phyloP scores from a whole-genome alignment of 2,888 invertebrate genomes.

The Apotomis capreana region DNA sequence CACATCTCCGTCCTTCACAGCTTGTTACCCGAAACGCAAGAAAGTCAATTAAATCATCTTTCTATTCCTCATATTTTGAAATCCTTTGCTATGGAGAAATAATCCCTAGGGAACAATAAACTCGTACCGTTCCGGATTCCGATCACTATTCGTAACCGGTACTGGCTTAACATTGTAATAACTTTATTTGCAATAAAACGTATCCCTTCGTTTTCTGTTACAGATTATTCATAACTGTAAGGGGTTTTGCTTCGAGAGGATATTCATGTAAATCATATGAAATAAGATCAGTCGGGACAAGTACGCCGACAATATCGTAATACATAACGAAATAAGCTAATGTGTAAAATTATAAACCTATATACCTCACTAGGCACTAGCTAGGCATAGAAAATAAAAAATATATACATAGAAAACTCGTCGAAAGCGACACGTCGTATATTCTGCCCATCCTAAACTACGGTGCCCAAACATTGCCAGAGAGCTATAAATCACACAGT shows the following conservation, averaged over 20 bases:
- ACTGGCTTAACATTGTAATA: constrained; percentile 26
- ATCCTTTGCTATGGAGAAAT: constrained; percentile 19
- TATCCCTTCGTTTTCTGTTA: constrained; percentile 13
- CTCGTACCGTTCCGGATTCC: constrained; percentile 9
- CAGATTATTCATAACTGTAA: constrained; percentile 24
- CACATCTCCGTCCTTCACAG: neutral
- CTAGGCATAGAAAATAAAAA: too few species aligned
- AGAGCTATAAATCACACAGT: too few species aligned
- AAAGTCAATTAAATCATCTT: constrained; percentile 26
- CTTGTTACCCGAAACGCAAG: neutral
- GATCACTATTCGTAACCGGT: constrained; percentile 25
- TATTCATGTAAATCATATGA: too few species aligned
- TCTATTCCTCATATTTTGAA: constrained; percentile 20
- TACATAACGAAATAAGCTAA: too few species aligned
- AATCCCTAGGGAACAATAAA: constrained; percentile 28
- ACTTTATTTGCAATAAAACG: constrained; percentile 30
- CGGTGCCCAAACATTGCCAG: too few species aligned
- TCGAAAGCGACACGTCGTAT: too few species aligned
- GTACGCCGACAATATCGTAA: too few species aligned
- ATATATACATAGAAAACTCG: too few species aligned
- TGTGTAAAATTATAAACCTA: too few species aligned
- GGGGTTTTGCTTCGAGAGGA: neutral
- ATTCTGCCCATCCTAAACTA: too few species aligned
- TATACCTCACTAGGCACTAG: too few species aligned
- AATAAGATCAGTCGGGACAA: too few species aligned